Base-by-base conservation (phyloP, 2,888 invertebrate genomes). In the Eristalis tenax region DNA sequence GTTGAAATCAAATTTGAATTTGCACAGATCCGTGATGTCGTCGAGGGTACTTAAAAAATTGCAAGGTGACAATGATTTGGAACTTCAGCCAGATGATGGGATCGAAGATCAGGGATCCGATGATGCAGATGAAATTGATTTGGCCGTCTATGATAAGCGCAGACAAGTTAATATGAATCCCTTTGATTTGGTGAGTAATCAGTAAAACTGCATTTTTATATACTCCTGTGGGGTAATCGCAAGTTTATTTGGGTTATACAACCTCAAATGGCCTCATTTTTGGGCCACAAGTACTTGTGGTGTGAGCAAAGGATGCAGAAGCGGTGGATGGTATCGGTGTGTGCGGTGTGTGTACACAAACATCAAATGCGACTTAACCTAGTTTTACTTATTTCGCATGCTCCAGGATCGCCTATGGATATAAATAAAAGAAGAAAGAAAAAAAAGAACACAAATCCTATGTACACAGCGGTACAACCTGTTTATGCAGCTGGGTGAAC, bases 181-280 rank as follows among this genome's bases (percentile, higher is more conserved):
- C 89, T 96, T 96, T 90, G 95, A 96, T 93, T 93, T 96, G 95
- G 96, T 96, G 94, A 93, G 94, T 92, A 50, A 18, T n/a, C n/a
- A n/a, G 6, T 6, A 10, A 6, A n/a, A 5, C 18, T 50, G 43
- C 15, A 4, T 43, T 43, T 43, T 4, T 4, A n/a, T 18, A 6
- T 43, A 4, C 1, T 43, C 43, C 43, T 15, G 32, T 0, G 43
- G 43, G 40, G 15, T 15, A 18, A 15, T 18, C 18, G 43, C 43
- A 32, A 71, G 64, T 59, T 15, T 23, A 64, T 71, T 59, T 64
- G 43, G 56, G 26, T 28, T 69, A 57, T 35, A n/a, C 66, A 22
- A 64, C 32, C 13, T n/a, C 28, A 32, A 74, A 40, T 83, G 78
- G 57, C 28, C 26, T 61, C 43, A 56, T 71, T 74, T 38, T 13